phyloP scores from a whole-genome alignment of 2,888 invertebrate genomes.

The Cephus runcator region DNA sequence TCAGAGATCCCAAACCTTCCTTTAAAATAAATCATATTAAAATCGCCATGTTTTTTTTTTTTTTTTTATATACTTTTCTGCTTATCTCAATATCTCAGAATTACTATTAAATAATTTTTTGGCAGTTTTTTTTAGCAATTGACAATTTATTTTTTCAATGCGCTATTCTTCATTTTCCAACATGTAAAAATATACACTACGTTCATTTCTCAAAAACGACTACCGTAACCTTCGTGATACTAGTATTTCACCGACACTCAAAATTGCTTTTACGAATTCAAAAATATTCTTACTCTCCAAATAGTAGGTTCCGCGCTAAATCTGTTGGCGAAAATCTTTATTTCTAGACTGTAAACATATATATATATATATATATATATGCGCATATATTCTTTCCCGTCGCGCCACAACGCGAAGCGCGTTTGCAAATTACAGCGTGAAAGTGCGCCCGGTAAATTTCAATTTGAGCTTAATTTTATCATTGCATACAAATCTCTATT shows the following conservation, averaged over 20 bases:
- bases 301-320: too few relatives aligned
- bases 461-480: constrained; percentile 36
- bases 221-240: neutral
- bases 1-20: neutral
- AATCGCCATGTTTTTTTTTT: neutral
- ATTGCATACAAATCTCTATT: constrained; percentile 40
- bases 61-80: neutral
- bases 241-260: neutral
- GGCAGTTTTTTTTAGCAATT: too few relatives aligned
- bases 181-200: neutral
- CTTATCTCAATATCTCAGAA: too few relatives aligned
- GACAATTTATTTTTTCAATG: too few relatives aligned
- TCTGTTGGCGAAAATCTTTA: neutral
- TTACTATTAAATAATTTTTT: too few relatives aligned
- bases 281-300: too few relatives aligned
- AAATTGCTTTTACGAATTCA: too few relatives aligned
- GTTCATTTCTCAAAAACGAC: neutral
- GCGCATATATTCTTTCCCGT: neutral
- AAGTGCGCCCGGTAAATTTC: constrained; percentile 32
- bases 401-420: neutral
- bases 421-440: neutral
- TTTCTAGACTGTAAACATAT: neutral
- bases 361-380: neutral
- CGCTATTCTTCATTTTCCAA: neutral
- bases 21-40: neutral